These are phyloP conservation scores for Acronicta psi DNA, from an alignment of 2,888 invertebrate species.

Conservation along the genomic window DNA sequence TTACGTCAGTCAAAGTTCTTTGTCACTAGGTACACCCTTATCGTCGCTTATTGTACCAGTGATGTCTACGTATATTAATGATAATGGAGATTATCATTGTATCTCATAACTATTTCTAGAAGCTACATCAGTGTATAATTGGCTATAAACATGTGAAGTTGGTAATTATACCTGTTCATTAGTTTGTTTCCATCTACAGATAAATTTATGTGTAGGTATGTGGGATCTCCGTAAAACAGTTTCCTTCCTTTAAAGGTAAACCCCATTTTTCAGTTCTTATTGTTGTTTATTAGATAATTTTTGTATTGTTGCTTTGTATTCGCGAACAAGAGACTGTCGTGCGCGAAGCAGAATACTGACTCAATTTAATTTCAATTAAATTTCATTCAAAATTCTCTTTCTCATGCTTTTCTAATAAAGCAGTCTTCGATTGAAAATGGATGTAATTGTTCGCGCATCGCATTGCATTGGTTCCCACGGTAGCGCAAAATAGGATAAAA, in stretches of 20 bases:
- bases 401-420: too few species aligned
- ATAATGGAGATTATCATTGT: conserved; percentile 9
- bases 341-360: too few species aligned
- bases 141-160: conserved; percentile 41
- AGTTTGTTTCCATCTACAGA: conserved; percentile 23
- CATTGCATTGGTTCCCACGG: too few species aligned
- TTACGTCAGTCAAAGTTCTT: too few species aligned
- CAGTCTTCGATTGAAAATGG: too few species aligned
- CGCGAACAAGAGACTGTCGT: too few species aligned
- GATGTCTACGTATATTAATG: conserved; percentile 3
- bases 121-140: conserved; percentile 23
- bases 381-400: too few species aligned
- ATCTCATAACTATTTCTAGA: conserved; percentile 4
- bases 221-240: conserved; percentile 27
- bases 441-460: too few species aligned
- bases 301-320: not conserved
- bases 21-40: too few species aligned
- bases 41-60: too few species aligned
- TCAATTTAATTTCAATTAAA: too few species aligned
- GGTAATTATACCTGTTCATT: conserved; percentile 36
- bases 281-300: conserved; percentile 16
- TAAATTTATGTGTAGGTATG: conserved; percentile 42
- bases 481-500: too few species aligned
- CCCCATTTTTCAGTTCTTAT: conserved; percentile 15
- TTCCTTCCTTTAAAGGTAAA: conserved; percentile 11